phyloP scores from a whole-genome alignment of 2,797 vertebrate species.

The Danio kyathit region DNA sequence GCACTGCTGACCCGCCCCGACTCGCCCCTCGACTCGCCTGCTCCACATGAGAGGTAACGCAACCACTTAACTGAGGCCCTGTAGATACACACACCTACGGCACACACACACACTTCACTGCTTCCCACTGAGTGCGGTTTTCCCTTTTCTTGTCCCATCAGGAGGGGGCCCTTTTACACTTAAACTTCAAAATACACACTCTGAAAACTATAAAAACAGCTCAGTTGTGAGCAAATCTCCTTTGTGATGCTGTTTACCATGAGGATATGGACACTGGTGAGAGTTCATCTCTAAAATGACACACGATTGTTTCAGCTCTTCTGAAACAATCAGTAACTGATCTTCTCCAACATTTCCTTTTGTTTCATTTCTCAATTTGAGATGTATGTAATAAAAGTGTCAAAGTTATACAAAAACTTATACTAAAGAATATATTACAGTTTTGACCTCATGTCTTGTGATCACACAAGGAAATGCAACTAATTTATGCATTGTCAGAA shows the following conservation, averaged over 20 bases:
- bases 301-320: not conserved
- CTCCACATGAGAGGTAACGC: constrained; percentile 89
- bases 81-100: constrained; percentile 38
- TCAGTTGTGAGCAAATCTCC: constrained; percentile 19
- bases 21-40: constrained; percentile 88
- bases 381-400: too few species aligned
- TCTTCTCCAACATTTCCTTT: too few species aligned
- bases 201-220: constrained; percentile 9
- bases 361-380: not conserved
- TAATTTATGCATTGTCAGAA: too few species aligned
- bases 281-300: constrained; percentile 2
- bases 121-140: constrained; percentile 31
- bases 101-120: constrained; percentile 39
- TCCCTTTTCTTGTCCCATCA: constrained; percentile 10
- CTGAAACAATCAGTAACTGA: too few species aligned
- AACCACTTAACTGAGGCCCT: constrained; percentile 91
- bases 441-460: too few species aligned
- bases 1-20: constrained; percentile 84
- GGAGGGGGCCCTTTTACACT: constrained; percentile 26
- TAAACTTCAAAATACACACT: constrained; percentile 17
- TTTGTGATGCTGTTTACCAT: constrained; percentile 9
- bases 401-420: too few species aligned
- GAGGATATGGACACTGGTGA: constrained; percentile 31
- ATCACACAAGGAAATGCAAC: too few species aligned
- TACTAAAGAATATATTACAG: too few species aligned